Evolutionary conservation across 2,113 vertebrate genomes (phyloP).

Genomic region (Accipiter cooperii): DNA sequence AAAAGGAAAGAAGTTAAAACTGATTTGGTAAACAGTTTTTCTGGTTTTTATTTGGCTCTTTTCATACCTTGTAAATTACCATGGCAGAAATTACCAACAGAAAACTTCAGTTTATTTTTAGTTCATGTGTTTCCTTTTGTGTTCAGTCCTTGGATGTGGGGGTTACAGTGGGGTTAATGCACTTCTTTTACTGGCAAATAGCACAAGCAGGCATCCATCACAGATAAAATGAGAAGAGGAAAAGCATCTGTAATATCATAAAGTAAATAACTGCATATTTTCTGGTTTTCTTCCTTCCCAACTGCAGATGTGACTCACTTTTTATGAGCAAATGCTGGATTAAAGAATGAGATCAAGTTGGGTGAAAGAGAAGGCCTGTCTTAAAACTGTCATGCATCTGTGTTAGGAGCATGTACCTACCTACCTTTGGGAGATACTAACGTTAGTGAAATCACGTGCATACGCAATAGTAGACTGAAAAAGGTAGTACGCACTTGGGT

Average conservation of each 20-base stretch:
- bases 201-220: background rate
- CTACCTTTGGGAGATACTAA: background rate
- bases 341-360: background rate
- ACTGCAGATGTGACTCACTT: background rate
- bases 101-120: background rate
- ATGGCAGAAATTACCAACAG: background rate
- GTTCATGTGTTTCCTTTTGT: background rate
- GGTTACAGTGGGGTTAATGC: background rate
- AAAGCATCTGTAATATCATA: background rate
- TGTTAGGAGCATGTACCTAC: background rate
- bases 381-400: background rate
- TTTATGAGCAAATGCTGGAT: background rate
- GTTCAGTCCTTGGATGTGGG: background rate
- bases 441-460: no score
- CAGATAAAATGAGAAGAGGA: background rate
- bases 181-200: background rate
- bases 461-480: background rate
- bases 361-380: background rate
- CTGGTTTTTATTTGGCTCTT: background rate
- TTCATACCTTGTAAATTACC: background rate
- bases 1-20: background rate
- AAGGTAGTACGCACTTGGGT: rapidly evolving
- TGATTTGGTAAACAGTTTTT: background rate
- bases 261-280: background rate
- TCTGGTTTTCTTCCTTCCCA: background rate